Evolutionary conservation across 2,888 invertebrate genomes (phyloP).

Genomic region (Nebria brevicollis): DNA sequence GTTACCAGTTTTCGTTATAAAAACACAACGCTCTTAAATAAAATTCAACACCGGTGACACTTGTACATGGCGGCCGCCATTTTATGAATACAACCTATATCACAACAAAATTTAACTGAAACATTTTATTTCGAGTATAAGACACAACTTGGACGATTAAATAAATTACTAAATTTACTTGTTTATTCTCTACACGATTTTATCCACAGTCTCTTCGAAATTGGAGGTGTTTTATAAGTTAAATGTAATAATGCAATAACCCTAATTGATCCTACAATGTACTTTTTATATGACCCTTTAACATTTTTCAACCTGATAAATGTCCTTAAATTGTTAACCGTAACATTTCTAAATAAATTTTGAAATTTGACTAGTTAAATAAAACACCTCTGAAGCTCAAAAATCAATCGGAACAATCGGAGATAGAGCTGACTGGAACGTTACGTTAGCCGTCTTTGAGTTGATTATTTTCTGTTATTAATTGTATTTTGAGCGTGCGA

Average conservation of each 20-base stretch:
- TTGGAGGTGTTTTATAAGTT: neutral
- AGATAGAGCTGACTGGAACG: conserved; percentile 14
- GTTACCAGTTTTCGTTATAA: neutral
- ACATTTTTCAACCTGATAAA: too few relatives aligned
- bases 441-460: conserved; percentile 50
- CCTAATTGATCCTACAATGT: too few relatives aligned
- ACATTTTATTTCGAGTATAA: neutral
- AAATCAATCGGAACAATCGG: conserved; percentile 17
- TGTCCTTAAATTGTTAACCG: too few relatives aligned
- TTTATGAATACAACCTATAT: neutral
- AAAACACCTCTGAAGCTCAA: neutral
- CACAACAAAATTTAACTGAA: neutral
- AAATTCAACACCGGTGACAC: neutral
- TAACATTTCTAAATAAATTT: neutral
- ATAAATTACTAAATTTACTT: too few relatives aligned
- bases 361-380: neutral
- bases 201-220: neutral
- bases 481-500: conserved; percentile 15
- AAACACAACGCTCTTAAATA: neutral
- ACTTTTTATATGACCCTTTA: too few relatives aligned
- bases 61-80: neutral
- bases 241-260: neutral
- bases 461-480: conserved; percentile 19
- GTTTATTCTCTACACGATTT: neutral
- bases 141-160: too few relatives aligned